Percentiles rank a stretch among this genome's conserved stretches.
Evolutionary conservation across 2,113 vertebrate species (phyloP).

Genomic region (Brevimyrus niger): DNA sequence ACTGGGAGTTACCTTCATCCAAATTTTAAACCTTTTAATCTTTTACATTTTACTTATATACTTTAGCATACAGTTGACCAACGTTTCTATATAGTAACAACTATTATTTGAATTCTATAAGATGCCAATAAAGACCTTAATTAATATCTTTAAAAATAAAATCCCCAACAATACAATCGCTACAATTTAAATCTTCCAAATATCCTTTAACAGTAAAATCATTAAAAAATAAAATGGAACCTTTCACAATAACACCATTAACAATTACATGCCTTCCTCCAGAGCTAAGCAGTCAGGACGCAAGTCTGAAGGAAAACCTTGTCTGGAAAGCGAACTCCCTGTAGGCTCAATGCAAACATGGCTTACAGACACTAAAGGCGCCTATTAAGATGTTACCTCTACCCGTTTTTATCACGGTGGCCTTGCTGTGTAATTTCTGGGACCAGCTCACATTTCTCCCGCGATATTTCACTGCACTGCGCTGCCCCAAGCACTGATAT

Average conservation of each 20-base stretch:
- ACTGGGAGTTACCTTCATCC: background rate
- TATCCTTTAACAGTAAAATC: background rate
- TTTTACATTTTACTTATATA: background rate
- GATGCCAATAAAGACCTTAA: background rate
- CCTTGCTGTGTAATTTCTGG: background rate
- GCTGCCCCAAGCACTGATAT: constrained; percentile 53
- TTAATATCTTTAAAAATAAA: background rate
- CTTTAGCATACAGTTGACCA: background rate
- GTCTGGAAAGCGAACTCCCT: background rate
- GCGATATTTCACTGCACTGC: constrained; percentile 25
- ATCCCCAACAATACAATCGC: background rate
- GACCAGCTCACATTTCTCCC: constrained; percentile 20
- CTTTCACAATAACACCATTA: background rate
- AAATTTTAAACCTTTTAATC: background rate
- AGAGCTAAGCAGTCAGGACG: background rate
- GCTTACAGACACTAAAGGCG: constrained; percentile 1
- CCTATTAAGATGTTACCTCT: constrained; percentile 22
- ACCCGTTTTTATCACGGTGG: constrained; percentile 21
- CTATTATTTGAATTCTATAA: background rate
- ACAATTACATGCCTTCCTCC: background rate
- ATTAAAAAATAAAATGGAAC: background rate
- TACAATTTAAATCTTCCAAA: background rate
- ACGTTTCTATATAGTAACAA: background rate
- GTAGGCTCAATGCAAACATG: background rate
- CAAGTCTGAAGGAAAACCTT: background rate